Percentiles rank a stretch among this genome's conserved stretches.
phyloP scores from a whole-genome alignment of 2,113 vertebrate genomes.

The Tenrec ecaudatus region DNA sequence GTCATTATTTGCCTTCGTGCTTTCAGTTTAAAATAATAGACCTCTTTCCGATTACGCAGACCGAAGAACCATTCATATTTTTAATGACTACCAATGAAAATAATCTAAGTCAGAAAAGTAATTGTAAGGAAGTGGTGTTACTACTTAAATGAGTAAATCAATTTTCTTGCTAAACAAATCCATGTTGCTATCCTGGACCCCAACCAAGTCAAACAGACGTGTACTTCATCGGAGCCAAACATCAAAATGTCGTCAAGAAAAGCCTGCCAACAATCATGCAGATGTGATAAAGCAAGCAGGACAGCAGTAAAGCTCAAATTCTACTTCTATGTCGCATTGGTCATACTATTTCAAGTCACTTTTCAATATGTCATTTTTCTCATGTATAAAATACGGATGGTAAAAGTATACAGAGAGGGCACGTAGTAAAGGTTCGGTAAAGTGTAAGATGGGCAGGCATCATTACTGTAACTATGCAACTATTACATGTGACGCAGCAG shows the following conservation, averaged over 20 bases:
- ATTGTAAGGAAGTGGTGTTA: constrained; percentile 57
- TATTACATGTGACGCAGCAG: constrained; percentile 28
- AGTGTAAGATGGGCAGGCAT: background rate
- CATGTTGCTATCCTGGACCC: background rate
- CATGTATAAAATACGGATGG: background rate
- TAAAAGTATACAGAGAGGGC: constrained; percentile 45
- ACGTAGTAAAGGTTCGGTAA: constrained; percentile 15
- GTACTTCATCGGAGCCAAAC: background rate
- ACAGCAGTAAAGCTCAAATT: background rate
- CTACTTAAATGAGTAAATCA: constrained; percentile 56
- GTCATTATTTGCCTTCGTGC: constrained; percentile 35
- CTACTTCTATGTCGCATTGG: background rate
- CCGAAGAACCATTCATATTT: constrained; percentile 30
- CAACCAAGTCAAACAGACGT: constrained; percentile 10
- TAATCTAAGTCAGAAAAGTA: constrained; percentile 68
- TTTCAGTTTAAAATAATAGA: constrained; percentile 46
- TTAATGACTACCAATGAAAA: constrained; percentile 57
- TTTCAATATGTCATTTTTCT: constrained; percentile 23
- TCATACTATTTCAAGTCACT: background rate
- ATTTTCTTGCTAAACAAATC: constrained; percentile 63
- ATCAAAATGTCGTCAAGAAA: background rate
- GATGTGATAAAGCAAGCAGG: background rate
- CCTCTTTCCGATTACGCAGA: background rate
- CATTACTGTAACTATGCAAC: constrained; percentile 32
- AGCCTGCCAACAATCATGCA: background rate